Conservation (phyloP, 2,888 invertebrate genomes). For the Phrixothrix hirtus region DNA sequence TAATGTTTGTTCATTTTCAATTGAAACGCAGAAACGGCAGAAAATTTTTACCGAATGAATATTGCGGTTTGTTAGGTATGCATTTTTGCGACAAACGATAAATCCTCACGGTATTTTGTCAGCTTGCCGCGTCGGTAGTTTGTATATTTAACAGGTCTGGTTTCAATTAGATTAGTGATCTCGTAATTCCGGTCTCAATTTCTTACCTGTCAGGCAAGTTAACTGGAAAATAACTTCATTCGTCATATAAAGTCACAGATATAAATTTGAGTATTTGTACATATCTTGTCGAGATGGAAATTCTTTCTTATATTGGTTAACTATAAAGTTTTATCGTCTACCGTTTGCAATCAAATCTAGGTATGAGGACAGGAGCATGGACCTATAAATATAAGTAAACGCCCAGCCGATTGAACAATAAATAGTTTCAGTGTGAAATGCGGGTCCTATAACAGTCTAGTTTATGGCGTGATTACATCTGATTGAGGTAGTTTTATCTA, state of each 20-base stretch:
- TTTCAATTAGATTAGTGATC: conserved; percentile 41
- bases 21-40: conserved; percentile 49
- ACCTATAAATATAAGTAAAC: conserved; percentile 46
- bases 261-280: conserved; percentile 10
- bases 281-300: neutral
- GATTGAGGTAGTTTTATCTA: conserved; percentile 38
- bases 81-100: conserved; percentile 53
- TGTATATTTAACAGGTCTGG: conserved; percentile 49
- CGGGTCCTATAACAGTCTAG: conserved; percentile 40
- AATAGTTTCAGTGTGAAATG: conserved; percentile 42
- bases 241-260: neutral
- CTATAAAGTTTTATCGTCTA: conserved; percentile 12
- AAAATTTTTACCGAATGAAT: conserved; percentile 38
- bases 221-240: conserved; percentile 4
- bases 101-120: conserved; percentile 50
- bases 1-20: conserved; percentile 53
- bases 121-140: conserved; percentile 44
- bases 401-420: conserved; percentile 45
- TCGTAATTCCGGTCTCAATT: conserved; percentile 24
- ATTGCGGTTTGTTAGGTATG: conserved; percentile 53
- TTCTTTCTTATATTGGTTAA: neutral
- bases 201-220: conserved; percentile 1
- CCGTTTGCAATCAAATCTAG: conserved; percentile 11
- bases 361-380: conserved; percentile 7
- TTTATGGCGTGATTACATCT: conserved; percentile 41